These are phyloP conservation scores for Tetragnatha montana DNA, from an alignment of 2,888 invertebrate species.

Conservation along the genomic window DNA sequence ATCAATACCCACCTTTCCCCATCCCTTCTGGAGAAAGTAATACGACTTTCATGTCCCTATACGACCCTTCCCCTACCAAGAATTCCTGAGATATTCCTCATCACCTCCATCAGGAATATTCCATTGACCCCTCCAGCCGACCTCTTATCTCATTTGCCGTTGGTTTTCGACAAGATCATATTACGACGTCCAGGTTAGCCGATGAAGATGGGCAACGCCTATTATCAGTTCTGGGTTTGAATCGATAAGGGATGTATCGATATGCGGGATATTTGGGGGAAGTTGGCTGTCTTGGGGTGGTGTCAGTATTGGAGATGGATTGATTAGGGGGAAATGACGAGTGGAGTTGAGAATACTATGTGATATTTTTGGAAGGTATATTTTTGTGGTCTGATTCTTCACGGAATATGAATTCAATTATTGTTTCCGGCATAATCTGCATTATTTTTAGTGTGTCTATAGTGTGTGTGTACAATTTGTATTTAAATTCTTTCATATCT, in stretches of 20 bases:
- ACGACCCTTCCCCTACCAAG: background rate
- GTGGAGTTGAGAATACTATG: background rate
- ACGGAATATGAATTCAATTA: too few relatives aligned
- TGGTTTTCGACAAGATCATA: slow-evolving; percentile 18
- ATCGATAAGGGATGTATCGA: slow-evolving; percentile 15
- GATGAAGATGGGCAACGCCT: slow-evolving; percentile 30
- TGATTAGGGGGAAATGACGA: background rate
- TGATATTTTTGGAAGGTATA: background rate
- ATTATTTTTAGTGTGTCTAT: too few relatives aligned
- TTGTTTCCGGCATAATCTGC: too few relatives aligned
- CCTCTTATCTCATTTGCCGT: slow-evolving; percentile 23
- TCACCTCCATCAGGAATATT: slow-evolving; percentile 1
- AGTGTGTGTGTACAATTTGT: too few relatives aligned
- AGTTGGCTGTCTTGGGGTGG: background rate
- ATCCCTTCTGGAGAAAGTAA: background rate
- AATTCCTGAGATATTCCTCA: slow-evolving; percentile 47
- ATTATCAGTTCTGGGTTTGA: slow-evolving; percentile 11
- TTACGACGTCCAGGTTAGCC: slow-evolving; percentile 17
- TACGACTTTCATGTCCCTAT: background rate
- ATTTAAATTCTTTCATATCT: too few relatives aligned
- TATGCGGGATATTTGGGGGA: background rate
- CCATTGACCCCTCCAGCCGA: background rate
- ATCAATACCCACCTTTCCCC: background rate
- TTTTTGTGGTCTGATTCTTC: too few relatives aligned
- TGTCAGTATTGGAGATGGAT: background rate